Evolutionary conservation across 2,888 invertebrate species (phyloP).

Genomic region (Hyposoter dolosus): DNA sequence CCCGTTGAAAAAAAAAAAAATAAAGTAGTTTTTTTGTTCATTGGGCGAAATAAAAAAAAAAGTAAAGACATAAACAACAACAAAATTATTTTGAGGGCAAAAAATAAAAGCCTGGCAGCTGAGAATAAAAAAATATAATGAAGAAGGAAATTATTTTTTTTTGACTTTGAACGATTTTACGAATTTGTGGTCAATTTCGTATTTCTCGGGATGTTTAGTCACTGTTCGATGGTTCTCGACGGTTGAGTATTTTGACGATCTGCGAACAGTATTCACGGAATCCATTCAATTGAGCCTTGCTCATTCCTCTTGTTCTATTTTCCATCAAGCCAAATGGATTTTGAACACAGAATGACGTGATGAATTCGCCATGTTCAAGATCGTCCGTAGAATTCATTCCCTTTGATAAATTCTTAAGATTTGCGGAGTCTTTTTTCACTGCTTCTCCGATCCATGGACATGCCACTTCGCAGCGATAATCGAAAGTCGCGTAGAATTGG

Average conservation of each 20-base stretch:
- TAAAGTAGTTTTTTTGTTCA: background rate
- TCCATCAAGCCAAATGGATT: conserved; percentile 1
- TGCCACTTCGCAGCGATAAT: conserved; percentile 82
- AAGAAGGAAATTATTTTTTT: background rate
- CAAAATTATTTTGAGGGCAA: background rate
- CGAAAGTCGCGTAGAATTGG: conserved; percentile 82
- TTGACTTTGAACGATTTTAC: background rate
- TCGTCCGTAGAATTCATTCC: background rate
- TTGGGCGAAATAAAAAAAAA: background rate
- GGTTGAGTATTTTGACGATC: background rate
- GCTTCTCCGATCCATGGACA: conserved; percentile 85
- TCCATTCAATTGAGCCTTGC: background rate
- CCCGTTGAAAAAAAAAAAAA: background rate
- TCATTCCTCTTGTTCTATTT: background rate
- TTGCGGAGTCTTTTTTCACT: conserved; percentile 83
- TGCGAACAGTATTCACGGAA: conserved; percentile 7
- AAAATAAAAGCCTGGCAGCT: background rate
- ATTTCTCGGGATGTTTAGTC: background rate
- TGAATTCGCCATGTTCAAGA: background rate
- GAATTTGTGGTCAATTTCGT: background rate
- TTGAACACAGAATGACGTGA: background rate
- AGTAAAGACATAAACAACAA: background rate
- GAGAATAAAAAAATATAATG: background rate
- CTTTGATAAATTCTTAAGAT: conserved; percentile 64
- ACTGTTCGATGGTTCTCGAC: background rate